phyloP scores from a whole-genome alignment of 2,888 invertebrate species.

The Ametastegia equiseti region DNA sequence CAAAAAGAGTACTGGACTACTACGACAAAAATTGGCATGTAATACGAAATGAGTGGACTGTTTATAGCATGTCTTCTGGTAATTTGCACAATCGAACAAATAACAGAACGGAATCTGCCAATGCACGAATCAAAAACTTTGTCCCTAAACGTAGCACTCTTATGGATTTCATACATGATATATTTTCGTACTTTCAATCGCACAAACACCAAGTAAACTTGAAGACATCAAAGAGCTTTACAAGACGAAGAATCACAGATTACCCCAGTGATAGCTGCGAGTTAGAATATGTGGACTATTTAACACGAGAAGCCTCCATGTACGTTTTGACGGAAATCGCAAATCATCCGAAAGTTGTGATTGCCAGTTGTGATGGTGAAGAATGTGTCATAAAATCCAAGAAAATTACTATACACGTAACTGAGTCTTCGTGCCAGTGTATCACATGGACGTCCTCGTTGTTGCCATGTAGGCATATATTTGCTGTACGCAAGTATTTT shows the following conservation, averaged over 20 bases:
- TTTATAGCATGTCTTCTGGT: constrained; percentile 23
- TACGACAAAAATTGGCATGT: constrained; percentile 46
- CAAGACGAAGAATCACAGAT: neutral
- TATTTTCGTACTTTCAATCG: constrained; percentile 31
- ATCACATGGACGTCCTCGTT: neutral
- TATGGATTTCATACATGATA: neutral
- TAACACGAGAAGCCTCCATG: neutral
- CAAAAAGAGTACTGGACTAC: constrained; percentile 23
- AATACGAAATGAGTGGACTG: constrained; percentile 34
- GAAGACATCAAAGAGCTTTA: neutral
- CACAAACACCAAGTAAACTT: constrained; percentile 40
- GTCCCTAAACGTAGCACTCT: constrained; percentile 21
- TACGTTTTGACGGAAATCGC: neutral
- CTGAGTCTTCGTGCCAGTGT: constrained; percentile 19
- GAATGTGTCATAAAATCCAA: constrained; percentile 19
- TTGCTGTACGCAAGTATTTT: constrained; percentile 28
- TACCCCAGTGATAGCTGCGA: neutral
- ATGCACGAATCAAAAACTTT: constrained; percentile 41
- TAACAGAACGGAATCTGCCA: constrained; percentile 40
- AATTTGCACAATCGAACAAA: constrained; percentile 44
- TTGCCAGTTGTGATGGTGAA: neutral
- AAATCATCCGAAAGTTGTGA: neutral
- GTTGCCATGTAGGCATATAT: constrained; percentile 45
- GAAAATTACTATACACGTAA: neutral
- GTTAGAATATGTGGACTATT: neutral